Evolutionary conservation across 2,888 invertebrate genomes (phyloP), one percentile per base, ranked within the genome.

Genomic region (Dyspetes luteomarginatus): DNA sequence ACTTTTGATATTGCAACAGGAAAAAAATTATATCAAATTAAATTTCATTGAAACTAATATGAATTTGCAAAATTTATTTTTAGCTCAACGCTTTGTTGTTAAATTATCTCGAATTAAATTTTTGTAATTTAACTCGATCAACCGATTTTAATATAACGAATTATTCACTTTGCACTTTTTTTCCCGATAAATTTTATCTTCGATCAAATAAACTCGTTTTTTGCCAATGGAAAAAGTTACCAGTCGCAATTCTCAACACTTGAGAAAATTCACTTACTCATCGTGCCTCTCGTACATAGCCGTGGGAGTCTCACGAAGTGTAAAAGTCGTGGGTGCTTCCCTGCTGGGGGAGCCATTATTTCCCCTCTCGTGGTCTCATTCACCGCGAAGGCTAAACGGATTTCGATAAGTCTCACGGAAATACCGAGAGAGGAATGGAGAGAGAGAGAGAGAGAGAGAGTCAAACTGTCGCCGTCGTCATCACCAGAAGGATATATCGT

Each of bases 341-440:
- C 72, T 43, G 72, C 64, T 71, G 7, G 17, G 50, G 24, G 64
- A 72, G 81, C 30, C 80, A 73, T 73, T 73, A 73, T 72, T 82
- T 72, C 19, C 72, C 58, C 73, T 48, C 64, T 26, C 74, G 55
- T 56, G 72, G 48, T 76, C 77, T 65, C 69, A 60, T 74, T 75
- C 55, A 64, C 71, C 68, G 68, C 55, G 60, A 52, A 55, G 60
- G 84, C 83, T 86, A 87, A 88, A 87, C 85, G 87, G 85, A 88
- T 86, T 88, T 87, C 84, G 85, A 87, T 85, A 85, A 88, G 86
- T 87, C 81, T 78, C 78, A 67, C 76, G 50, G 60, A 43, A 24
- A 56, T 26, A 65, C 9, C 28, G 48, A 30, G 52, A 52, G 52
- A 43, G 58, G 26, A 41, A n/a, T n/a, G n/a, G n/a, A 65, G 52